phyloP scores from a whole-genome alignment of 2,888 invertebrate genomes.

The Xestia sexstrigata region DNA sequence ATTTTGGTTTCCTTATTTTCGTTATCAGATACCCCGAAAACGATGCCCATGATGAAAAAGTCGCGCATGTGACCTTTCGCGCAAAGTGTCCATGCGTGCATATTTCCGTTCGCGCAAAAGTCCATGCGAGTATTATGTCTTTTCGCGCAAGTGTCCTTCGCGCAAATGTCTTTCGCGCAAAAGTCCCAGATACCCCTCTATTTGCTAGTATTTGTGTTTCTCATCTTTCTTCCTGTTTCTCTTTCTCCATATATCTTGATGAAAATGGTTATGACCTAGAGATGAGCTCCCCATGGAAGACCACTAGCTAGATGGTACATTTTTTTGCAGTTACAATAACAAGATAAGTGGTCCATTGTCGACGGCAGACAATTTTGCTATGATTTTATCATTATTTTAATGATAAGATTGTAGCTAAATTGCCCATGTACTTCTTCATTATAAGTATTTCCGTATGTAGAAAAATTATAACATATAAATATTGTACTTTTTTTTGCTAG shows the following conservation, averaged over 20 bases:
- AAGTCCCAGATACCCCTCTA: too few species aligned
- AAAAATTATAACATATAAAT: slow-evolving; percentile 17
- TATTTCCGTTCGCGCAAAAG: too few species aligned
- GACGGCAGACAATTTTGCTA: slow-evolving; percentile 40
- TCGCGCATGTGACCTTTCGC: too few species aligned
- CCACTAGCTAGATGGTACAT: slow-evolving; percentile 15
- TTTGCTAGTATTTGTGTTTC: not conserved
- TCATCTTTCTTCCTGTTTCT: not conserved
- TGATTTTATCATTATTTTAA: slow-evolving; percentile 65
- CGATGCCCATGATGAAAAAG: too few species aligned
- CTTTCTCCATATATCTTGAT: not conserved
- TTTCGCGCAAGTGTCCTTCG: too few species aligned
- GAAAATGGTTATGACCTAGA: not conserved
- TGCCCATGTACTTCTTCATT: slow-evolving; percentile 15
- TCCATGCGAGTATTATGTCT: too few species aligned
- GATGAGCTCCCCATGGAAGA: slow-evolving; percentile 25
- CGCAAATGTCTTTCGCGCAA: too few species aligned
- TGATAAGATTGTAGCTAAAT: slow-evolving; percentile 57
- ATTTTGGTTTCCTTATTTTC: too few species aligned
- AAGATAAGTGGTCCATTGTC: slow-evolving; percentile 56
- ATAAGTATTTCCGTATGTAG: slow-evolving; percentile 24
- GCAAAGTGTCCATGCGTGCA: too few species aligned
- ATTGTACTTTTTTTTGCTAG: slow-evolving; percentile 21
- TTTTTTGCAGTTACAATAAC: slow-evolving; percentile 57
- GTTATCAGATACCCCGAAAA: too few species aligned